Conservation (phyloP, 2,797 vertebrate genomes). For the Anolis apletophallus region DNA sequence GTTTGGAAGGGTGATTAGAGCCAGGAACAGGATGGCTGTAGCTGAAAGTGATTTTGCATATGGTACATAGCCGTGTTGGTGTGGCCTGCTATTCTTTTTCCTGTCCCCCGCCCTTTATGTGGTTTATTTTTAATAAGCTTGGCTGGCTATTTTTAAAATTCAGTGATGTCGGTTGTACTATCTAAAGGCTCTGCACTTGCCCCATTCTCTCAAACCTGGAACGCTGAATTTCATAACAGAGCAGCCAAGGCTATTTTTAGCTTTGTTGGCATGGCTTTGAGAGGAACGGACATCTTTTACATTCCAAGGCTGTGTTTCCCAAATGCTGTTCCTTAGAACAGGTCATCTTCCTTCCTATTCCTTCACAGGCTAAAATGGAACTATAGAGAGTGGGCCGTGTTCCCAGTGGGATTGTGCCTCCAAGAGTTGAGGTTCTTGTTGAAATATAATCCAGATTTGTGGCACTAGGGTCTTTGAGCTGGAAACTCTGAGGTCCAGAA, state of each 20-base stretch:
- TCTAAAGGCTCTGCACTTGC: constrained; percentile 18
- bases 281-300: neutral
- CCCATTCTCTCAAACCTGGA: constrained; percentile 17
- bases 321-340: neutral
- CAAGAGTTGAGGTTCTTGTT: neutral
- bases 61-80: constrained; percentile 13
- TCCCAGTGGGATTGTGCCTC: neutral
- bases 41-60: constrained; percentile 6
- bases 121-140: constrained; percentile 35
- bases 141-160: constrained; percentile 26
- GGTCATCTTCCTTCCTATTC: neutral
- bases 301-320: constrained; percentile 7
- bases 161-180: constrained; percentile 4
- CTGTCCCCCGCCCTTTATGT: neutral
- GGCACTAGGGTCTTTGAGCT: neutral
- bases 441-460: neutral
- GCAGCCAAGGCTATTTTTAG: constrained; percentile 30
- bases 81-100: neutral
- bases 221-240: constrained; percentile 29
- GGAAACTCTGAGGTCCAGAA: neutral
- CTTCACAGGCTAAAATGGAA: neutral
- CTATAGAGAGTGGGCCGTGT: neutral
- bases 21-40: constrained; percentile 13
- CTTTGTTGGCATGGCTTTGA: constrained; percentile 19
- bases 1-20: constrained; percentile 7